Conservation (phyloP, 1,140 invertebrate species). For the Drosophila pruinosa region DNA sequence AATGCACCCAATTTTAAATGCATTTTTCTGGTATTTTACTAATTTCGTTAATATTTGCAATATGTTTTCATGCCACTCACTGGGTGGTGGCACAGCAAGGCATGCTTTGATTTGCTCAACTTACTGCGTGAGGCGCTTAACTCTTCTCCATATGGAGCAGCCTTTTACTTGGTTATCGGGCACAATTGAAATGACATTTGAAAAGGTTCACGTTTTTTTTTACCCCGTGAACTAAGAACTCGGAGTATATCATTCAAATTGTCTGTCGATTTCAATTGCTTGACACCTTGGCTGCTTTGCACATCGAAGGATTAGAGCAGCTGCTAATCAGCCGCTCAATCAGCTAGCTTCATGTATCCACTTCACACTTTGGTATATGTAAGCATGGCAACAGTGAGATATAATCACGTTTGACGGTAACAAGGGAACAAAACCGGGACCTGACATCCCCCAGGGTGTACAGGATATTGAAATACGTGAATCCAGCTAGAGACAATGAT, state of each 20-base stretch:
- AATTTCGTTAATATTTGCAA: slow-evolving; percentile 66
- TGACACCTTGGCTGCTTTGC: background rate
- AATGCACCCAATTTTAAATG: slow-evolving; percentile 55
- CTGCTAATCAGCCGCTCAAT: background rate
- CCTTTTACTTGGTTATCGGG: background rate
- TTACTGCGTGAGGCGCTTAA: slow-evolving; percentile 31
- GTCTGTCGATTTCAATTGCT: background rate
- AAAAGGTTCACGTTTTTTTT: background rate
- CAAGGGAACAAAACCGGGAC: background rate
- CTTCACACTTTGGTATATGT: background rate
- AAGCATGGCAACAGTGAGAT: background rate
- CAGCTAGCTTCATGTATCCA: background rate
- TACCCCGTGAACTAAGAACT: background rate
- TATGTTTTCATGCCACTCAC: slow-evolving; percentile 24
- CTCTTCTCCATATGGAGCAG: background rate
- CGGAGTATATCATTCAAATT: background rate
- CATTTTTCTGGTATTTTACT: slow-evolving; percentile 65
- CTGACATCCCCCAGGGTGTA: background rate
- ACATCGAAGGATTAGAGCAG: background rate
- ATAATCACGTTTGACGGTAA: background rate
- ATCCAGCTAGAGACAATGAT: background rate
- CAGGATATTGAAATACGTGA: slow-evolving; percentile 8
- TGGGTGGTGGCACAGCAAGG: background rate
- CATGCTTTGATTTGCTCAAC: slow-evolving; percentile 26
- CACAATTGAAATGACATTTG: background rate